Percentiles rank a stretch among this genome's conserved stretches.
Evolutionary conservation across 2,797 vertebrate species (phyloP).

Genomic region (Danio jaintianensis): DNA sequence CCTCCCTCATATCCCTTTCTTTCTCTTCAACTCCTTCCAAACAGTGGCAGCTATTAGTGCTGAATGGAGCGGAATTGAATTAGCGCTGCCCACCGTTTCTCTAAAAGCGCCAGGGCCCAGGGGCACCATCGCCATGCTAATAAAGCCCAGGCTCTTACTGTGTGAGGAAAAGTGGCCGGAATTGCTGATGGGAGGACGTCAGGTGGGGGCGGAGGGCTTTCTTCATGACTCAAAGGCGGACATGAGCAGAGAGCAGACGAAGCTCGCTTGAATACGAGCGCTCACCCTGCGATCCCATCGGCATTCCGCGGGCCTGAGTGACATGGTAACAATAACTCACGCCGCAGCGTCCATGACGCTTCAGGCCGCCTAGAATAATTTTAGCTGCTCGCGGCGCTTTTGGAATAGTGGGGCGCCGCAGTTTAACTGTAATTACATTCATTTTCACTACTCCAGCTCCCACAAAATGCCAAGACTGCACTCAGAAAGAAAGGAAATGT

Average conservation of each 20-base stretch:
- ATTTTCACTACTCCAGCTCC: slow-evolving; percentile 67
- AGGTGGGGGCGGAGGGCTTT: neutral
- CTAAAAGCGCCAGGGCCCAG: slow-evolving; percentile 50
- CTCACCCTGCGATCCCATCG: slow-evolving; percentile 30
- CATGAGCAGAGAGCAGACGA: slow-evolving; percentile 10
- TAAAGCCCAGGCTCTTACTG: slow-evolving; percentile 48
- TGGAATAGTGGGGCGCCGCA: slow-evolving; percentile 77
- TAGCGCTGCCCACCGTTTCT: slow-evolving; percentile 42
- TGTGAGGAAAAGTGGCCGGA: slow-evolving; percentile 35
- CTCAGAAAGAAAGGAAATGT: slow-evolving; percentile 26
- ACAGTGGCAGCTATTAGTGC: slow-evolving; percentile 54
- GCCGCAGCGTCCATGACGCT: slow-evolving; percentile 24
- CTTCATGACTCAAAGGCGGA: slow-evolving; percentile 45
- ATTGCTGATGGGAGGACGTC: slow-evolving; percentile 30
- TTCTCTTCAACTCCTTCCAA: slow-evolving; percentile 31
- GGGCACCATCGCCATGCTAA: slow-evolving; percentile 55
- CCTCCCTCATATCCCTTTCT: slow-evolving; percentile 26
- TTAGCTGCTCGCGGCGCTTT: slow-evolving; percentile 71
- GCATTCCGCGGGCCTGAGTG: slow-evolving; percentile 42
- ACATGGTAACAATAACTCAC: slow-evolving; percentile 55
- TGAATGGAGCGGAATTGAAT: slow-evolving; percentile 55
- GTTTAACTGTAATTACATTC: slow-evolving; percentile 83
- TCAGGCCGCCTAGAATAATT: slow-evolving; percentile 67
- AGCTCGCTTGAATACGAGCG: slow-evolving; percentile 24
- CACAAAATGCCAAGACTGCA: slow-evolving; percentile 18